phyloP scores from a whole-genome alignment of 53 echinoderm and acorn worm genomes.

The Antedon mediterranea region DNA sequence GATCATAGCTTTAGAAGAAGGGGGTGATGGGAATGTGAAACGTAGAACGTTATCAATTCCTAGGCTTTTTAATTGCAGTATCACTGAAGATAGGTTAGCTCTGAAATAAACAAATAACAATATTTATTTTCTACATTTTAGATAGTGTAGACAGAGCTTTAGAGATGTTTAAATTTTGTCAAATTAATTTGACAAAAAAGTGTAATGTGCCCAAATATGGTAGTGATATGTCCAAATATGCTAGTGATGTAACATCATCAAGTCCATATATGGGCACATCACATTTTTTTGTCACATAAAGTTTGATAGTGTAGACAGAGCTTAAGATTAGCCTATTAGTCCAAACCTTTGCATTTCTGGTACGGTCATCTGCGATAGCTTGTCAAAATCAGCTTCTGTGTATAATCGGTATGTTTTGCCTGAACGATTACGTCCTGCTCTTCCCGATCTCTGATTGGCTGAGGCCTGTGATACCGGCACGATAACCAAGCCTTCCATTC shows the following conservation, averaged over 20 bases:
- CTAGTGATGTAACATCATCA: too few relatives aligned
- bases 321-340: background rate
- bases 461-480: conserved; percentile 90
- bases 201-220: too few relatives aligned
- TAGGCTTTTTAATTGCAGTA: conserved; percentile 84
- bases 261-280: too few relatives aligned
- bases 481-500: conserved; percentile 66
- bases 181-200: too few relatives aligned
- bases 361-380: conserved; percentile 56
- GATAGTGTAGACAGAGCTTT: too few relatives aligned
- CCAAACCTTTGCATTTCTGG: conserved; percentile 97
- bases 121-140: background rate
- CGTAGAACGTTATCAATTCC: conserved; percentile 94
- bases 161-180: too few relatives aligned
- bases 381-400: conserved; percentile 70
- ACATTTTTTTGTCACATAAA: too few relatives aligned
- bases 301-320: background rate
- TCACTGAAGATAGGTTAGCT: conserved; percentile 71
- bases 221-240: too few relatives aligned
- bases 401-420: conserved; percentile 83
- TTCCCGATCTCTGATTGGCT: conserved; percentile 77
- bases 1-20: conserved; percentile 82
- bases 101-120: conserved; percentile 11
- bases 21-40: conserved; percentile 87
- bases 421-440: conserved; percentile 81